A percentile compares a stretch with the other conserved stretches of the same genome.
These are phyloP conservation scores for Jacana jacana DNA, from an alignment of 2,113 vertebrate genomes.

Conservation along the genomic window DNA sequence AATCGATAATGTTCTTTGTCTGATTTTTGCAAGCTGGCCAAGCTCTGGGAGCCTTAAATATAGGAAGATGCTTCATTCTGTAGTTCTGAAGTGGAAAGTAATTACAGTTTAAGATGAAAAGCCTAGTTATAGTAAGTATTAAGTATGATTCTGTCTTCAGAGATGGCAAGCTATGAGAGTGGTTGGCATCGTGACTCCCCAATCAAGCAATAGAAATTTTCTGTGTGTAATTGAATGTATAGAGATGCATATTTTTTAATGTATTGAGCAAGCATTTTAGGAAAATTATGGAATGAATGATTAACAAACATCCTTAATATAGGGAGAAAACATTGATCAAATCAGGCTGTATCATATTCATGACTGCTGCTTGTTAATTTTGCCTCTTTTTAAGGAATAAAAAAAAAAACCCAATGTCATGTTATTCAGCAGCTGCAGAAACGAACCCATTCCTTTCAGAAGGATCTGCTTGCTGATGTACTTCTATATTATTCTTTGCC, in stretches of 20 bases:
- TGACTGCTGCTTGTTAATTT: conserved; percentile 16
- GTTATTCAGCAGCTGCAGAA: not conserved
- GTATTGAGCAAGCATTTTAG: conserved; percentile 6
- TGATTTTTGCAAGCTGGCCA: not conserved
- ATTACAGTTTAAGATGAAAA: conserved; percentile 61
- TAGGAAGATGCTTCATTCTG: conserved; percentile 52
- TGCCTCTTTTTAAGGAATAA: not conserved
- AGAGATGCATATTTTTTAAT: not conserved
- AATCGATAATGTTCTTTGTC: conserved; percentile 18
- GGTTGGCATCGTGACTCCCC: conserved; percentile 17
- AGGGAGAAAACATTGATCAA: conserved; percentile 43
- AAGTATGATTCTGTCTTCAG: conserved; percentile 58
- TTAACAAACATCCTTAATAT: conserved; percentile 39
- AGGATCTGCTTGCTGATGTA: not conserved
- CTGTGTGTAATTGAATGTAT: conserved; percentile 32
- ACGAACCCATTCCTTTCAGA: not conserved
- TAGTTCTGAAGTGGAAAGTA: conserved; percentile 64
- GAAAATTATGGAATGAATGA: conserved; percentile 7
- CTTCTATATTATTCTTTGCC: not conserved
- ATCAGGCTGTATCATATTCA: not conserved
- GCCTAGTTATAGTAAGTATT: conserved; percentile 50
- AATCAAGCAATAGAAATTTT: conserved; percentile 31
- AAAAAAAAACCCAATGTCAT: not conserved
- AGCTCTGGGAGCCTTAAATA: not conserved
- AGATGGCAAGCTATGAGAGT: conserved; percentile 20